Conservation (phyloP, 2,113 vertebrate species). For the Nycticorax nycticorax region DNA sequence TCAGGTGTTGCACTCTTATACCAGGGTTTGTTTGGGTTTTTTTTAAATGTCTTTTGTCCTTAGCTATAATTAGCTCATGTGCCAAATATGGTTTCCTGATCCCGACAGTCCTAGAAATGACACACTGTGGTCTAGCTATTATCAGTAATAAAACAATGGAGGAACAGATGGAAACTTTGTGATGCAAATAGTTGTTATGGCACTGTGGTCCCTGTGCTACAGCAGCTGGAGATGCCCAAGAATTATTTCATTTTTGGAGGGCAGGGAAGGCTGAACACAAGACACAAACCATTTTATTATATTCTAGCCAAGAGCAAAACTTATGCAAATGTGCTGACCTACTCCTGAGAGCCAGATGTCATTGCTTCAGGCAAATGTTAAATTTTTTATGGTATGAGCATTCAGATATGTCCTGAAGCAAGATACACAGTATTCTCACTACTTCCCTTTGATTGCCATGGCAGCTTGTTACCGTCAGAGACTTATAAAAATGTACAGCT, state of each 20-base stretch:
- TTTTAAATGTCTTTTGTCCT: not conserved
- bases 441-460: conserved; percentile 24
- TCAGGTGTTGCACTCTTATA: not conserved
- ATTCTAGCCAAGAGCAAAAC: conserved; percentile 56
- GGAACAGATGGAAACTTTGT: conserved; percentile 18
- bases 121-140: not conserved
- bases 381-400: conserved; percentile 50
- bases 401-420: conserved; percentile 39
- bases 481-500: not conserved
- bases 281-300: conserved; percentile 23
- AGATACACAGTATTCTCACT: not conserved
- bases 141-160: not conserved
- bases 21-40: not conserved
- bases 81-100: not conserved
- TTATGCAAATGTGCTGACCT: conserved; percentile 64
- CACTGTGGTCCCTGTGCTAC: not conserved
- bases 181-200: not conserved
- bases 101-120: not conserved
- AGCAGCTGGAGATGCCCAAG: conserved; percentile 16
- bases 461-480: conserved; percentile 24
- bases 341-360: conserved; percentile 56
- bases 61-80: not conserved
- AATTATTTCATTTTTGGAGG: conserved; percentile 27
- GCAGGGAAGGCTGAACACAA: conserved; percentile 15
- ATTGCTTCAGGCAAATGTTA: conserved; percentile 55